Evolutionary conservation across 1,140 invertebrate species (phyloP), one percentile per base, ranked within the genome.

Genomic region (Drosophila obscura): DNA sequence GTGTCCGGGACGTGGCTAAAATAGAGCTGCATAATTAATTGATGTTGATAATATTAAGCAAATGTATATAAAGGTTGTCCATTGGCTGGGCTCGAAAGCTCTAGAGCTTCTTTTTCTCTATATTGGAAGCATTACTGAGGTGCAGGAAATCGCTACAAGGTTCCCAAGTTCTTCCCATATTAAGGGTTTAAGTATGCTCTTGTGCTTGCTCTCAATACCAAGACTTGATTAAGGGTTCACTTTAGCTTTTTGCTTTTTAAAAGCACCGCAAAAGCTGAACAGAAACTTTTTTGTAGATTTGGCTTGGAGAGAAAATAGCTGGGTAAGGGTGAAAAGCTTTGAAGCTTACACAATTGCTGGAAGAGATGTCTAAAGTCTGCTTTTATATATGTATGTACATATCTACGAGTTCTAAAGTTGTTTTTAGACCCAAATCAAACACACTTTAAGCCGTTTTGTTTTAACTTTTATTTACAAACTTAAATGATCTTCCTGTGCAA

Each of bases 391-490:
- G n/a, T n/a, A n/a, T n/a, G n/a, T n/a, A 9, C 8, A 11, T 11
- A 11, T 35, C 6, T 9, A 28, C 35, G 11, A 39, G 31, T 11
- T 35, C 31, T 35, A 0, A 35, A 35, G 31, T 9, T 11, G 1
- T 35, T 39, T 39, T 39, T 39, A 39, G 35, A 39, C 4, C 35
- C 39, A 56, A 51, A n/a, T 44, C 4, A 71, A 68, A 78, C 22
- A 22, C 4, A 31, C 39, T 19, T 7, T 0, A n/a, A 13, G 67
- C 71, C 74, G 73, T 87, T 85, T 87, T 71, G 85, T 85, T 73
- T 77, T 73, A 75, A 87, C 79, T 78, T 85, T 85, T 85, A 85
- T 85, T 85, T 85, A 85, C 83, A 85, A 85, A 85, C 87, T 82
- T 78, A 88, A 79, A 88, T 82, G 53, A 59, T 53, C 73, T 77